Conservation (phyloP, 2,113 vertebrate species). For the Sinocyclocheilus rhinocerous region DNA sequence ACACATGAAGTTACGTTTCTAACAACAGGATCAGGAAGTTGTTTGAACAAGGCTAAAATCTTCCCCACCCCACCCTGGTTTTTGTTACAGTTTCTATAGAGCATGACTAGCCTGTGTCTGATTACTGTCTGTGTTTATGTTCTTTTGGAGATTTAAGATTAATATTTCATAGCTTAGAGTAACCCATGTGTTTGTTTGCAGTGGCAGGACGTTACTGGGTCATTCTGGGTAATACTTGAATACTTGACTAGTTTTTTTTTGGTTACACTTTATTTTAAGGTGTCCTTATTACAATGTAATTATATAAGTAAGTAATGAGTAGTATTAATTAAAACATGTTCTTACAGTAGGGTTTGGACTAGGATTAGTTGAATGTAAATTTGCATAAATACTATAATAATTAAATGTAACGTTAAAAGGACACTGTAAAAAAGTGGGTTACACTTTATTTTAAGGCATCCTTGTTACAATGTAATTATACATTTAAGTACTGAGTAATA, state of each 20-base stretch:
- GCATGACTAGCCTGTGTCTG: neutral
- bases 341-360: too few species aligned
- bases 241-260: neutral
- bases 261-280: neutral
- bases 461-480: too few species aligned
- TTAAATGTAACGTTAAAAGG: too few species aligned
- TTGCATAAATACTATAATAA: too few species aligned
- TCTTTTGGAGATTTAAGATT: neutral
- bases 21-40: neutral
- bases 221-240: neutral
- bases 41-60: neutral
- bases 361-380: too few species aligned
- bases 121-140: neutral
- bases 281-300: neutral
- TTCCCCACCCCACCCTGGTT: neutral
- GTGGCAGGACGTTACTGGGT: neutral
- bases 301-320: too few species aligned
- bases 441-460: too few species aligned
- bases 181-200: slow-evolving; percentile 6
- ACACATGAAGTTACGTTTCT: neutral
- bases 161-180: neutral
- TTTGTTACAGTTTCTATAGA: neutral
- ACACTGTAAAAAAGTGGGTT: too few species aligned
- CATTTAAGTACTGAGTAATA: too few species aligned
- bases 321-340: too few species aligned